These are phyloP conservation scores for Sylvilagus bachmani DNA, from an alignment of 2,113 vertebrate species.

Conservation along the genomic window DNA sequence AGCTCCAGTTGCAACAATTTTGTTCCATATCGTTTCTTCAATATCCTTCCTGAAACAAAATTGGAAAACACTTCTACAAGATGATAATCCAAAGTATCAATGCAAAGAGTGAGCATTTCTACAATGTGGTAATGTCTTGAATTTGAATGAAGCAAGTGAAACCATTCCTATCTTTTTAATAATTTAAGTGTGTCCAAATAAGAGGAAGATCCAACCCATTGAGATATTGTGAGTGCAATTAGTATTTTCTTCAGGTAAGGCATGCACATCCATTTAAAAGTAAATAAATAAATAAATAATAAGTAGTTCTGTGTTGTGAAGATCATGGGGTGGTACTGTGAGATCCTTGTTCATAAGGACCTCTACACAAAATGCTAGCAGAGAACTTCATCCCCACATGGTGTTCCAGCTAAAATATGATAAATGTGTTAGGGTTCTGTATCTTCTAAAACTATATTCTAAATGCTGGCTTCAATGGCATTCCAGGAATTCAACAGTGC, in stretches of 20 bases:
- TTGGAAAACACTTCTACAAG: not conserved
- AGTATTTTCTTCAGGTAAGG: not conserved
- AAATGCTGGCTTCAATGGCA: not conserved
- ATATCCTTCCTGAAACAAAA: not conserved
- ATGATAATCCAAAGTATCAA: not conserved
- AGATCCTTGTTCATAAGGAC: not conserved
- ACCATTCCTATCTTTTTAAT: not conserved
- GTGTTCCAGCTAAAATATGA: accelerated
- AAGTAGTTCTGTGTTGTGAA: not conserved
- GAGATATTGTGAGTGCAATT: not conserved
- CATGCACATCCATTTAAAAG: not conserved
- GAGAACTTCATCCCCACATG: not conserved
- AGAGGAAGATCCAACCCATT: not conserved
- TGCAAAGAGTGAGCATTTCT: not conserved
- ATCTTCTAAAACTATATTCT: not conserved
- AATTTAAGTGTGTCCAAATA: not conserved
- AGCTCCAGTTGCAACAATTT: not conserved
- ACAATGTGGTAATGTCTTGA: not conserved
- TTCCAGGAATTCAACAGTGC: not conserved
- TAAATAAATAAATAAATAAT: not conserved
- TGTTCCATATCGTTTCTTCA: not conserved
- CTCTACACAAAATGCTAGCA: not conserved
- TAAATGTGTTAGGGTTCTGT: not conserved
- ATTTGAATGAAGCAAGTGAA: not conserved
- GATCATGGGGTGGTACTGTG: no score